These are phyloP conservation scores for Nipponia nippon DNA, from an alignment of 2,113 vertebrate species.

Conservation along the genomic window DNA sequence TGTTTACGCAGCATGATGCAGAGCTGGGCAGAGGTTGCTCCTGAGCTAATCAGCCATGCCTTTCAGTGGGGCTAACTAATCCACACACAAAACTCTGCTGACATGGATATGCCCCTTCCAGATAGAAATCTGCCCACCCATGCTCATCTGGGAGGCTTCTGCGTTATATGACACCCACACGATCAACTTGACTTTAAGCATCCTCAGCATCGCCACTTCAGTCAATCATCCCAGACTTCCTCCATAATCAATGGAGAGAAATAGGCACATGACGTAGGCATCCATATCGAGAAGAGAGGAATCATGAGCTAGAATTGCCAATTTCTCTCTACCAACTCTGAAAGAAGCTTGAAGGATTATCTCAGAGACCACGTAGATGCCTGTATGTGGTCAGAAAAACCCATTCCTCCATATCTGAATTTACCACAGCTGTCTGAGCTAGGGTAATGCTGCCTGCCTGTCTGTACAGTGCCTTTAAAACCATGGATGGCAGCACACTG, in stretches of 20 bases:
- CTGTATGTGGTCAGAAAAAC: not conserved
- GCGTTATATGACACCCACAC: fast-evolving
- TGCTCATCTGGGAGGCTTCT: not conserved
- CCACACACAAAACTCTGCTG: not conserved
- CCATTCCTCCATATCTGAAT: not conserved
- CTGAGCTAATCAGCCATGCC: not conserved
- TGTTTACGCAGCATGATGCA: not conserved
- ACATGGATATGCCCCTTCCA: not conserved
- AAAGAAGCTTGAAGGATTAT: not conserved
- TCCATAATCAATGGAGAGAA: not conserved
- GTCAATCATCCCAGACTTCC: not conserved
- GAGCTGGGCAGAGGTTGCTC: not conserved
- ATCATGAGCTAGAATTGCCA: not conserved
- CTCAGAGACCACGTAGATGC: not conserved
- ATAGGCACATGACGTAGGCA: fast-evolving
- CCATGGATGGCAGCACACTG: not conserved
- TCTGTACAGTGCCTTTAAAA: not conserved
- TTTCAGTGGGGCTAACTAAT: not conserved
- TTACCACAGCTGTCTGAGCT: not conserved
- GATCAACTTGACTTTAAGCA: not conserved
- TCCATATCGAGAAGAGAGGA: not conserved
- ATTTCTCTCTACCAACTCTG: not conserved
- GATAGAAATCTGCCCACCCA: not conserved
- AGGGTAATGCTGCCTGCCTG: not conserved
- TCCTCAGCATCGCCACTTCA: not conserved